Evolutionary conservation across 2,888 invertebrate species (phyloP).

Genomic region (Spodoptera exigua): DNA sequence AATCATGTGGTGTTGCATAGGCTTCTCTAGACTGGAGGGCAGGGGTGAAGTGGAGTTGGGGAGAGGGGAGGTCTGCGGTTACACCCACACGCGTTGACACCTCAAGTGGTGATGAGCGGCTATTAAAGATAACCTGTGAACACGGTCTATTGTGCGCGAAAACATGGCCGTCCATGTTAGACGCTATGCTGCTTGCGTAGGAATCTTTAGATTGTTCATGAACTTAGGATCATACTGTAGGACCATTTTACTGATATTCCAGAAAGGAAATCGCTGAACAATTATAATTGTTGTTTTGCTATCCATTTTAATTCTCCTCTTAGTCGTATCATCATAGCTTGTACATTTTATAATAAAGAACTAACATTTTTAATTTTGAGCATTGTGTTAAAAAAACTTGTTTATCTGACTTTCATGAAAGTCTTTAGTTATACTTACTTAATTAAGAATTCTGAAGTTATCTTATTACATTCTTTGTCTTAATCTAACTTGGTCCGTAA

Average conservation of each 20-base stretch:
- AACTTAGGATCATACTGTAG: slow-evolving; percentile 5
- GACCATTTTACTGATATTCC: slow-evolving; percentile 7
- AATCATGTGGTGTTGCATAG: slow-evolving; percentile 37
- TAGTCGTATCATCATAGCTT: not conserved
- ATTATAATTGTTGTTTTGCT: not conserved
- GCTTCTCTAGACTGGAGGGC: slow-evolving; percentile 42
- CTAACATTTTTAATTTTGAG: slow-evolving; percentile 6
- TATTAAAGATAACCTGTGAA: slow-evolving; percentile 49
- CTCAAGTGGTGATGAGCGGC: slow-evolving; percentile 51
- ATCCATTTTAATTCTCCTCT: not conserved
- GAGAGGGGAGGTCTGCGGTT: slow-evolving; percentile 59
- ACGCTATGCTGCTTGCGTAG: slow-evolving; percentile 9
- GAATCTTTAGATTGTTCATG: slow-evolving; percentile 23
- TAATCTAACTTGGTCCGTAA: slow-evolving; percentile 30
- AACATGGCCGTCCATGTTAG: slow-evolving; percentile 27
- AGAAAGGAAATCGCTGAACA: slow-evolving; percentile 2
- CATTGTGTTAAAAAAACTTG: slow-evolving; percentile 14
- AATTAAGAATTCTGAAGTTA: slow-evolving; percentile 29
- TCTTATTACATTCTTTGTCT: slow-evolving; percentile 30
- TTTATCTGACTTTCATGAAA: slow-evolving; percentile 25
- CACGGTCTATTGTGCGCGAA: slow-evolving; percentile 40
- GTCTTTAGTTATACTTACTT: slow-evolving; percentile 28
- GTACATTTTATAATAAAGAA: not conserved
- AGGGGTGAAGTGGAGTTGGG: slow-evolving; percentile 44
- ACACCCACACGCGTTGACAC: slow-evolving; percentile 70